Evolutionary conservation across 2,113 vertebrate genomes (phyloP).

Genomic region (Vimba vimba): DNA sequence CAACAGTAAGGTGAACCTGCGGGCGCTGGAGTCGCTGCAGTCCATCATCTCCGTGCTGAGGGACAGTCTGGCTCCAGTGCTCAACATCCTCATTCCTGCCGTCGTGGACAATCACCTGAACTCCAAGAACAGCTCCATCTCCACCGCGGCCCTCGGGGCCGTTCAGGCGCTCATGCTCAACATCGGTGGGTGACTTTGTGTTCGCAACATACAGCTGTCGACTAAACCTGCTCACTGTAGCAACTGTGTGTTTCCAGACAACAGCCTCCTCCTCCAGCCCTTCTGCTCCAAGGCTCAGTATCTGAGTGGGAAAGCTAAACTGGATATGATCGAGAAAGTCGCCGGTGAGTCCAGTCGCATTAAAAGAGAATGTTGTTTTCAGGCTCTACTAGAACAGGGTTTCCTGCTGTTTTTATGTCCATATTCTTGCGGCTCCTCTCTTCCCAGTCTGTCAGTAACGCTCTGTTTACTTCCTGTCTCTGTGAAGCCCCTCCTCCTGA

Average conservation of each 20-base stretch:
- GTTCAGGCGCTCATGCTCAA: constrained; percentile 83
- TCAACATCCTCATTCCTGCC: constrained; percentile 90
- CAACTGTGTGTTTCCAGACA: constrained; percentile 77
- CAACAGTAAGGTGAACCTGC: constrained; percentile 92
- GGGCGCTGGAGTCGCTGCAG: constrained; percentile 87
- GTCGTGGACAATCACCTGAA: constrained; percentile 96
- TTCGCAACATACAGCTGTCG: too few relatives aligned
- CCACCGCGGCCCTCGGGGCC: constrained; percentile 83
- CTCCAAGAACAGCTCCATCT: constrained; percentile 90
- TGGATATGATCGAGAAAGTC: constrained; percentile 90
- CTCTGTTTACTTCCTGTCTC: too few relatives aligned
- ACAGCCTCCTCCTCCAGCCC: constrained; percentile 87
- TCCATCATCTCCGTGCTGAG: constrained; percentile 84
- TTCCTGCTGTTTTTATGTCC: too few relatives aligned
- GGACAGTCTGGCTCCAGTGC: constrained; percentile 84
- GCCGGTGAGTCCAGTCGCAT: constrained; percentile 78
- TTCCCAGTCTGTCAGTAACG: too few relatives aligned
- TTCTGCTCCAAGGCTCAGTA: constrained; percentile 94
- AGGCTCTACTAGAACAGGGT: too few relatives aligned
- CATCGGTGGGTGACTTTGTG: constrained; percentile 75
- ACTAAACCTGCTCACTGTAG: neutral
- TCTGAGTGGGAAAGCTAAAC: constrained; percentile 91
- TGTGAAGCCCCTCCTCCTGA: too few relatives aligned
- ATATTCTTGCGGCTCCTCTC: too few relatives aligned
- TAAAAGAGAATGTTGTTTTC: too few relatives aligned